A percentile compares a stretch with the other conserved stretches of the same genome.
These are phyloP conservation scores for Trichonephila clavata DNA, from an alignment of 1,140 invertebrate species.

Conservation along the genomic window DNA sequence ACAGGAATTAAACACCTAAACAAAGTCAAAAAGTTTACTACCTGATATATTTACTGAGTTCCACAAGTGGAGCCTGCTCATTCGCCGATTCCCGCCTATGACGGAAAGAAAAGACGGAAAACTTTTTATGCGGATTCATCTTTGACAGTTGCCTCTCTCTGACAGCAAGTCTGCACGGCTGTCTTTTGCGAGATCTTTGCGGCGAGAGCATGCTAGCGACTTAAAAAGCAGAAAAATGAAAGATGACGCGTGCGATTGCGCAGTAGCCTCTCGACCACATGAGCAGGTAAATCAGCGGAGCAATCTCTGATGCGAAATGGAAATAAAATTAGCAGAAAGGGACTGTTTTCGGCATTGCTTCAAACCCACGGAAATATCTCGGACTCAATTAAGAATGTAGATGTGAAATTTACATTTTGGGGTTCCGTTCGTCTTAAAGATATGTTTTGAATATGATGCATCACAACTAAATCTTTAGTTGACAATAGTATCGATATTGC, in stretches of 20 bases:
- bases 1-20: background rate
- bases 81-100: background rate
- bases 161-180: background rate
- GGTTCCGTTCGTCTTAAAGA: too few species aligned
- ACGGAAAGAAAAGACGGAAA: constrained; percentile 48
- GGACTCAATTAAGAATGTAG: too few species aligned
- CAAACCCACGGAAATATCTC: too few species aligned
- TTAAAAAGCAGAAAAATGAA: constrained; percentile 56
- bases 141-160: background rate
- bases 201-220: constrained; percentile 44
- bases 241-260: constrained; percentile 39
- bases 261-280: background rate
- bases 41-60: constrained; percentile 35
- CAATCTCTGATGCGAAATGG: background rate
- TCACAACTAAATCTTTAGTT: too few species aligned
- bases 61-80: background rate
- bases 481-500: too few species aligned
- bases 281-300: background rate
- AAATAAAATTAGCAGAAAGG: background rate
- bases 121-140: background rate
- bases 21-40: too few species aligned
- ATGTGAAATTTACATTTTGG: too few species aligned
- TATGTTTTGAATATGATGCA: too few species aligned
- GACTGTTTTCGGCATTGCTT: too few species aligned
- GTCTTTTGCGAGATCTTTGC: background rate